phyloP scores from a whole-genome alignment of 1,140 invertebrate species.

The Musca domestica region DNA sequence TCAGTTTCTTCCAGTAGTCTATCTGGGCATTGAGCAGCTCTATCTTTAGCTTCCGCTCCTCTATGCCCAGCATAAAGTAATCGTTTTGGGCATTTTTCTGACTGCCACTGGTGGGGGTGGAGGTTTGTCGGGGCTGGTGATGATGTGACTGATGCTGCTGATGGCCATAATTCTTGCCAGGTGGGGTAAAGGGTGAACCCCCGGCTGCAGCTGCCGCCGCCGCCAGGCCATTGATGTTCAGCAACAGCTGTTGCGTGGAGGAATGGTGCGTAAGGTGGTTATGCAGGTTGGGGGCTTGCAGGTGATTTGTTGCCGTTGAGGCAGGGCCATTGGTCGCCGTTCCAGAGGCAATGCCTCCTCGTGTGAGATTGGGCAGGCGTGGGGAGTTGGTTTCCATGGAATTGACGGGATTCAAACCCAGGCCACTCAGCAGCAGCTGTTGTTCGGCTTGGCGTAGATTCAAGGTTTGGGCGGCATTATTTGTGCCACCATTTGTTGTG shows the following conservation, averaged over 20 bases:
- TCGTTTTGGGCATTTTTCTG: conserved; percentile 38
- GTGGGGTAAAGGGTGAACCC: conserved; percentile 11
- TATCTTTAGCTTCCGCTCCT: conserved; percentile 47
- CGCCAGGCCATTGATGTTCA: conserved; percentile 22
- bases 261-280: conserved; percentile 26
- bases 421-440: conserved; percentile 41
- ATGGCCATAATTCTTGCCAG: conserved; percentile 31
- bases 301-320: neutral
- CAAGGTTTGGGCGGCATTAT: neutral
- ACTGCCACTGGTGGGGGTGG: conserved; percentile 6
- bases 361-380: conserved; percentile 36
- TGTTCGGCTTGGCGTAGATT: conserved; percentile 36
- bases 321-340: neutral
- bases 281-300: neutral
- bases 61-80: conserved; percentile 43
- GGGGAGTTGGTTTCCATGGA: conserved; percentile 2
- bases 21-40: conserved; percentile 50
- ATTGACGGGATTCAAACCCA: conserved; percentile 44
- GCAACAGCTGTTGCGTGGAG: conserved; percentile 30
- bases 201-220: conserved; percentile 19
- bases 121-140: conserved; percentile 27
- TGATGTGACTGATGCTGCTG: conserved; percentile 35
- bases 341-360: conserved; percentile 32
- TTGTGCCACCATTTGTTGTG: conserved; percentile 8
- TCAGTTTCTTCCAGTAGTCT: conserved; percentile 50